Evolutionary conservation across 1,140 invertebrate genomes (phyloP).

Genomic region (Eupristina koningsbergeri): DNA sequence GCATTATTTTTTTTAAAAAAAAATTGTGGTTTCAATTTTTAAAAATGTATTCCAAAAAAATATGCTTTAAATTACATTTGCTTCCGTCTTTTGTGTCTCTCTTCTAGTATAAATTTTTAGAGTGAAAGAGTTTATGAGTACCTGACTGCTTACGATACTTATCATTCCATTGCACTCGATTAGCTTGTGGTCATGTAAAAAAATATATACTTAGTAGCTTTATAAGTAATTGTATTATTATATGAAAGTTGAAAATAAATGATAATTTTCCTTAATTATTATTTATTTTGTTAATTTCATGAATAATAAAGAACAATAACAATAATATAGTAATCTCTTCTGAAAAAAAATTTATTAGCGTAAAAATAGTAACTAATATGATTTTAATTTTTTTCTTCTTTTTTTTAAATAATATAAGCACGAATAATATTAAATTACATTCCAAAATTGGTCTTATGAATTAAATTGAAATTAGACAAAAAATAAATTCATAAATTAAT

Average conservation of each 20-base stretch:
- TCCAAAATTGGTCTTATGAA: constrained; percentile 21
- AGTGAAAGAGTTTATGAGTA: constrained; percentile 16
- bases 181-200: constrained; percentile 22
- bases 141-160: constrained; percentile 17
- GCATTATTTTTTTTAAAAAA: constrained; percentile 22
- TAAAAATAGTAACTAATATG: background rate
- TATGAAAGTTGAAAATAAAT: constrained; percentile 10
- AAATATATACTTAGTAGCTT: constrained; percentile 17
- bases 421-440: constrained; percentile 10
- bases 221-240: constrained; percentile 19
- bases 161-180: constrained; percentile 39
- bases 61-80: background rate
- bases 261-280: constrained; percentile 12
- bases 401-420: background rate
- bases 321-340: background rate
- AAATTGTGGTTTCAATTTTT: constrained; percentile 40
- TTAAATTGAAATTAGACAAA: background rate
- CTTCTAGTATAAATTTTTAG: background rate
- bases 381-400: background rate
- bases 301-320: background rate
- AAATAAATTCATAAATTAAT: background rate
- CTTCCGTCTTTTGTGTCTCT: constrained; percentile 16
- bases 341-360: background rate
- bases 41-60: constrained; percentile 33
- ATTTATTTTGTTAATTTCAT: constrained; percentile 13